Evolutionary conservation across 2,113 vertebrate genomes (phyloP).

Genomic region (Lycaon pictus): DNA sequence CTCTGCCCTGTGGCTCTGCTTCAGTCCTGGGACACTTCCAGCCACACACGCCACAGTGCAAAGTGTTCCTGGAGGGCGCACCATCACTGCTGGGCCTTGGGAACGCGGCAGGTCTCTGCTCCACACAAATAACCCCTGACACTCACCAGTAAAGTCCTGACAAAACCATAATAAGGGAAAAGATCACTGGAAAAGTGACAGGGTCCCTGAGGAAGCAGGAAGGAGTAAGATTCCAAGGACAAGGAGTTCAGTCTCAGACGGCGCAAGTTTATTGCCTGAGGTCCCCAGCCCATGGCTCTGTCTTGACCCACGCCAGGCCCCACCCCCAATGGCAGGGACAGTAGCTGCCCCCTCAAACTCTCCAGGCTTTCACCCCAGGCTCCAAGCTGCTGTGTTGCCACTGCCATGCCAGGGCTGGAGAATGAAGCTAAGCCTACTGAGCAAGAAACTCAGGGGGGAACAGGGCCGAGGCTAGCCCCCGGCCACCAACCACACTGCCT

Average conservation of each 20-base stretch:
- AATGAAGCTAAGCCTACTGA: background rate
- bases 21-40: background rate
- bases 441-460: background rate
- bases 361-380: accelerated
- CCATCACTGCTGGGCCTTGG: background rate
- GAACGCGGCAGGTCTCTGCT: background rate
- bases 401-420: accelerated
- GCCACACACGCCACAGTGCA: no score
- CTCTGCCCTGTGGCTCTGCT: background rate
- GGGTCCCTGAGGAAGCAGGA: background rate
- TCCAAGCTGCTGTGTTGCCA: background rate
- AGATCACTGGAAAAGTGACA: background rate
- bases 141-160: background rate
- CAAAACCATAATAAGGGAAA: background rate
- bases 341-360: accelerated
- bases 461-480: background rate
- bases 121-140: background rate
- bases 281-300: background rate
- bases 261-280: background rate
- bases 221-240: background rate
- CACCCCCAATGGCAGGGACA: background rate
- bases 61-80: accelerated
- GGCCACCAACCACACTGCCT: background rate
- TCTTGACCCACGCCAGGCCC: background rate
- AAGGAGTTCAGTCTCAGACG: accelerated